These are phyloP conservation scores for Scaptomyza pallida DNA, from an alignment of 1,140 invertebrate species.

Conservation along the genomic window DNA sequence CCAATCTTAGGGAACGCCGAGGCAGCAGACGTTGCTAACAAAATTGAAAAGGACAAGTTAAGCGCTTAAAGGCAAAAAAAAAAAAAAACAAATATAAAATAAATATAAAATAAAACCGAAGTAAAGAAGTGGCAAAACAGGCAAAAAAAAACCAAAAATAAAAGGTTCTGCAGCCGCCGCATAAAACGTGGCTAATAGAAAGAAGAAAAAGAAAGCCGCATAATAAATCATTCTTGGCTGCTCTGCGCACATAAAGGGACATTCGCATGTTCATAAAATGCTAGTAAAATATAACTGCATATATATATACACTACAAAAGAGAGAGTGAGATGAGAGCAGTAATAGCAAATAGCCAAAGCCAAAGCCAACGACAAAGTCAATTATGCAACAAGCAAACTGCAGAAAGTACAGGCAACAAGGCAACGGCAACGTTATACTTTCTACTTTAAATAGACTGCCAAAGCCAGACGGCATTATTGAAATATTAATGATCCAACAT, in stretches of 20 bases:
- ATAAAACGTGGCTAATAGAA: slow-evolving; percentile 58
- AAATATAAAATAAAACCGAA: background rate
- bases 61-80: slow-evolving; percentile 42
- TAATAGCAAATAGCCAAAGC: slow-evolving; percentile 56
- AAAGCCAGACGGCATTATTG: slow-evolving; percentile 68
- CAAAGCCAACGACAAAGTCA: slow-evolving; percentile 71
- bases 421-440: slow-evolving; percentile 37
- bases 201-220: slow-evolving; percentile 50
- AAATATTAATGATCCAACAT: slow-evolving; percentile 78
- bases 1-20: slow-evolving; percentile 7
- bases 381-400: slow-evolving; percentile 68
- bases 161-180: slow-evolving; percentile 36
- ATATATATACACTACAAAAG: background rate
- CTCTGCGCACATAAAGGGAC: slow-evolving; percentile 43
- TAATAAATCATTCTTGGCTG: slow-evolving; percentile 58
- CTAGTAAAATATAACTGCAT: slow-evolving; percentile 41
- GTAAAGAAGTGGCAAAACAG: slow-evolving; percentile 10
- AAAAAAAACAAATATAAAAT: slow-evolving; percentile 11
- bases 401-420: slow-evolving; percentile 6
- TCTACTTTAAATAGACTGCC: slow-evolving; percentile 58
- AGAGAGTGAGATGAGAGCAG: slow-evolving; percentile 54
- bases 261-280: slow-evolving; percentile 62
- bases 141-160: too few relatives aligned
- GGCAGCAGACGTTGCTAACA: slow-evolving; percentile 22
- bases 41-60: slow-evolving; percentile 64